Evolutionary conservation across 2,113 vertebrate species (phyloP), one percentile per base, ranked within the genome.

Genomic region (Limanda limanda): DNA sequence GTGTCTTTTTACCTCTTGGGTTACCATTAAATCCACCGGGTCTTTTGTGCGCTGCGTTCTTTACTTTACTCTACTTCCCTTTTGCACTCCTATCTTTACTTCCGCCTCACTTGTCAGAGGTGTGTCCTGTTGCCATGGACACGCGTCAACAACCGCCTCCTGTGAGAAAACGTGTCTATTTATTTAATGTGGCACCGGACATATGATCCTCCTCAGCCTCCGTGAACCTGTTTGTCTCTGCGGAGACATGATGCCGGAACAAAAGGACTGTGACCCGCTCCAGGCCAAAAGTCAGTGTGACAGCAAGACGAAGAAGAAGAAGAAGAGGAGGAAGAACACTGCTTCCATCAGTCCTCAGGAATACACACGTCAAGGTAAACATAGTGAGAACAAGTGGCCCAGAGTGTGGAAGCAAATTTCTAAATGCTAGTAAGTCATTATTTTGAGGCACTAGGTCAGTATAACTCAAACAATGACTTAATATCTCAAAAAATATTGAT

Each of bases 301-400:
- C 6, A 61, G 9, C 4, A 54, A 37, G 10, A 93, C 84, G 68
- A 93, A 86, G 68, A 85, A 82, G 71, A 93, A 79, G 85, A 89
- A 74, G 15, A 89, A 69, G 21, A 91, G 63, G 68, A 93, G 83
- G 12, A 72, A 76, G 40, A 47, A 62, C 35, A 20, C 60, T 0
- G 9, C 47, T 5, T 52, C 84, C 21, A 55, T 58, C 21, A 73
- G 70, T 2, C 71, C 84, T 25, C 40, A 79, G 35, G 83, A 81
- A 37, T 84, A 92, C 40, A 68, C 87, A 74, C 90, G 92, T 21
- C 1, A 62, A n/a, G 59, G 59, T 94, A 64, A 83, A 48, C 5
- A 31, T 21, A 24, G 9, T 58, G 1, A 6, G 17, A 47, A 62
- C 18, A 21, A 24, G 8, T 18, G 14, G 14, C 17, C 17, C 14